These are phyloP conservation scores for Cryptus armator DNA, from an alignment of 2,888 invertebrate genomes.

Conservation along the genomic window DNA sequence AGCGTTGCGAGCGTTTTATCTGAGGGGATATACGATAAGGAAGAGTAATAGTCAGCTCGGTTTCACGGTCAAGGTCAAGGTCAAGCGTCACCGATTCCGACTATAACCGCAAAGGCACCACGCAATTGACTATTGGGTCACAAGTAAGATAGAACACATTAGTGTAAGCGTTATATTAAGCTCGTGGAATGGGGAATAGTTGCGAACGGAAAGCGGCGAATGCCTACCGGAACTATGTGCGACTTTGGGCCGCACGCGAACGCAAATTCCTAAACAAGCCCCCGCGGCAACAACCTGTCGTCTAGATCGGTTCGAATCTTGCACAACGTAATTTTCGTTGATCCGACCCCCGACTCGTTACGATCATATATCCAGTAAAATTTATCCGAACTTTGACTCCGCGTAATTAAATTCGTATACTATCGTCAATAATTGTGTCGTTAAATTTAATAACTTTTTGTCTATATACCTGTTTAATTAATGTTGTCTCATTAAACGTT, in stretches of 20 bases:
- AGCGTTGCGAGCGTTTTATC: not conserved
- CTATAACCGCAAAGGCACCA: constrained; percentile 32
- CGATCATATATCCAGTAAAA: not conserved
- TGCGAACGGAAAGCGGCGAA: constrained; percentile 26
- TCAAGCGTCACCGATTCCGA: constrained; percentile 17
- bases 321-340: not conserved
- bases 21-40: constrained; percentile 58
- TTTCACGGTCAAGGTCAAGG: constrained; percentile 77
- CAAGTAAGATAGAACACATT: constrained; percentile 41
- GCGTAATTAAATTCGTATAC: not conserved
- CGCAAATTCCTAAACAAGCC: constrained; percentile 63
- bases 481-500: not conserved
- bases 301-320: constrained; percentile 30
- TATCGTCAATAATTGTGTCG: no score
- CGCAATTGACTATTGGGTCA: constrained; percentile 63
- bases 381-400: not conserved
- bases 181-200: not conserved
- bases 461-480: no score
- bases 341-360: not conserved
- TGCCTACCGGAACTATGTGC: constrained; percentile 61
- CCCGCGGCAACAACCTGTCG: constrained; percentile 62
- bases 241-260: constrained; percentile 67
- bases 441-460: no score
- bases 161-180: not conserved
- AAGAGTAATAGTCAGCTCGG: constrained; percentile 41